Conservation (phyloP, 2,113 vertebrate species). For the Notothenia coriiceps region DNA sequence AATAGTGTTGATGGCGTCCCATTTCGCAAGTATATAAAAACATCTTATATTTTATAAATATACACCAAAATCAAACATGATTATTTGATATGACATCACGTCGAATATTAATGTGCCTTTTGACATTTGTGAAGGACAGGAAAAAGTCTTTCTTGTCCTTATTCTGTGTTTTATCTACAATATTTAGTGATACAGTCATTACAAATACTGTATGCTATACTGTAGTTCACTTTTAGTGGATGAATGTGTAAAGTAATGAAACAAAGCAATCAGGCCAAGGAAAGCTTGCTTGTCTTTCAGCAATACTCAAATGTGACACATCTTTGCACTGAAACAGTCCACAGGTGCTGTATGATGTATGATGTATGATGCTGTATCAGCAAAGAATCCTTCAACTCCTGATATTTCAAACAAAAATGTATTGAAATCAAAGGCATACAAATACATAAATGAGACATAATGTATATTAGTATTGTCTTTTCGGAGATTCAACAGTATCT, state of each 20-base stretch:
- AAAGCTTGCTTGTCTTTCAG: not conserved
- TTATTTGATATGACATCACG: not conserved
- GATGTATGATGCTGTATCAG: not conserved
- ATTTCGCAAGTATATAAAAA: constrained; percentile 19
- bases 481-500: constrained; percentile 70
- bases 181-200: constrained; percentile 1
- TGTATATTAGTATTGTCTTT: constrained; percentile 38
- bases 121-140: constrained; percentile 1
- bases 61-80: not conserved
- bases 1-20: not conserved
- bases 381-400: not conserved
- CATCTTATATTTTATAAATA: not conserved
- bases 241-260: not conserved
- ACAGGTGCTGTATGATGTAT: not conserved
- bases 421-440: constrained; percentile 26
- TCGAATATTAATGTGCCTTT: not conserved
- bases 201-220: not conserved
- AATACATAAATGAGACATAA: constrained; percentile 37
- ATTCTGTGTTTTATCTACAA: not conserved
- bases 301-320: not conserved
- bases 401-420: constrained; percentile 18
- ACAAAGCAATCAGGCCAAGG: not conserved
- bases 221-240: constrained; percentile 15
- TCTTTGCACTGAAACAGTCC: too few species aligned
- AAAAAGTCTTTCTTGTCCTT: not conserved